A percentile compares a stretch with the other conserved stretches of the same genome.
These are phyloP conservation scores for Temnothorax ravouxi DNA, from an alignment of 2,888 invertebrate genomes.

Conservation along the genomic window DNA sequence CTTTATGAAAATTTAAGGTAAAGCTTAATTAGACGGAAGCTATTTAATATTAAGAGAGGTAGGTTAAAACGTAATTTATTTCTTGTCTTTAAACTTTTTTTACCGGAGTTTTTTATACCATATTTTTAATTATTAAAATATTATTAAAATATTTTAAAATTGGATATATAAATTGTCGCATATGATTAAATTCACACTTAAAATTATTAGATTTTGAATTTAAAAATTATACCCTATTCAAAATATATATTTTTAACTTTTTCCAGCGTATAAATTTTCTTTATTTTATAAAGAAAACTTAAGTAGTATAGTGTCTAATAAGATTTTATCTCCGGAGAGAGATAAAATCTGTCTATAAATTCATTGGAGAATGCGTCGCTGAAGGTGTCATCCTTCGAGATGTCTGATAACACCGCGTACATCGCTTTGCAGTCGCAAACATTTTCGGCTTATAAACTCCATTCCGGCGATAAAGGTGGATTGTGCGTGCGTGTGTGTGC, in stretches of 20 bases:
- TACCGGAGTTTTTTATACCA: too few species aligned
- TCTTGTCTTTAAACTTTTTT: not conserved
- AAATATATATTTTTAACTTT: not conserved
- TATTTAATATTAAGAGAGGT: slow-evolving; percentile 6
- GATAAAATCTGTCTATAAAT: not conserved
- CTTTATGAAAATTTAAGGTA: slow-evolving; percentile 18
- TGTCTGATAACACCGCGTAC: too few species aligned
- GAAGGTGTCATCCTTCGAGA: not conserved
- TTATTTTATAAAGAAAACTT: not conserved
- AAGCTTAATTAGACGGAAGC: slow-evolving; percentile 23
- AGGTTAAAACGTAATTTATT: not conserved
- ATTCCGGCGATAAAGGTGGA: not conserved
- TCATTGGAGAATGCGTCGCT: not conserved
- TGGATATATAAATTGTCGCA: not conserved
- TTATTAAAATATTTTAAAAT: too few species aligned
- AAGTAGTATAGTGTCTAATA: too few species aligned
- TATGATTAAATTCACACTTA: not conserved
- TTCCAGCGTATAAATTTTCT: not conserved
- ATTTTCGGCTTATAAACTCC: slow-evolving; percentile 15
- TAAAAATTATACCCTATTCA: not conserved
- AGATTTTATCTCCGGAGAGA: not conserved
- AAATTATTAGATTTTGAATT: not conserved
- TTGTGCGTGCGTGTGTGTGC: not conserved
- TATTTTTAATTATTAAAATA: not conserved
- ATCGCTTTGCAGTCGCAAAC: not conserved